These are phyloP conservation scores for Phytoseiulus persimilis DNA, from an alignment of 2,888 invertebrate genomes.

Conservation along the genomic window DNA sequence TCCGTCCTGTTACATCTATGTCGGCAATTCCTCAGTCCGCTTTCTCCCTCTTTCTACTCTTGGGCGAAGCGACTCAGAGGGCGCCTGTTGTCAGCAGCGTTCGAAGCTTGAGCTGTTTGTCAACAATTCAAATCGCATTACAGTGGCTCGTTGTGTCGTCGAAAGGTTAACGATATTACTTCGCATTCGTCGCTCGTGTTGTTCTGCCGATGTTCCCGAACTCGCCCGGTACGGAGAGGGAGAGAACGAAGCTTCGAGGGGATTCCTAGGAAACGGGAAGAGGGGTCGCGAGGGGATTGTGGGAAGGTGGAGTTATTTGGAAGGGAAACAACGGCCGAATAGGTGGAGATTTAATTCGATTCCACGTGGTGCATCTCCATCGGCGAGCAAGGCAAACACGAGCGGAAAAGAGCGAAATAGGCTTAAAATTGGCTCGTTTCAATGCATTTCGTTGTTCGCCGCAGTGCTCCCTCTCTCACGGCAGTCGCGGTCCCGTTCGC, in stretches of 20 bases:
- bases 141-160: conserved; percentile 6
- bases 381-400: neutral
- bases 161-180: conserved; percentile 36
- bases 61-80: too few species aligned
- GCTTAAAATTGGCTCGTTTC: conserved; percentile 32
- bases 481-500: neutral
- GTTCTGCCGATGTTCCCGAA: neutral
- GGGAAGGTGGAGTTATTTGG: neutral
- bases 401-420: neutral
- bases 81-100: neutral
- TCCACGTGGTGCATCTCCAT: neutral
- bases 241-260: neutral
- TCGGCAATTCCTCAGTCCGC: too few species aligned
- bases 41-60: too few species aligned
- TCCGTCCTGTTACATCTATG: too few species aligned
- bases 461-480: neutral
- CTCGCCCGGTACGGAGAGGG: neutral
- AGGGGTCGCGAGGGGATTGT: neutral
- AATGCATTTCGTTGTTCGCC: neutral
- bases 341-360: conserved; percentile 38
- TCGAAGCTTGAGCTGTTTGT: conserved; percentile 10
- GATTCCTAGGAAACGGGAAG: neutral
- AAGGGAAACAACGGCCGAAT: neutral
- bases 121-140: conserved; percentile 37
- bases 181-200: neutral